Evolutionary conservation across 2,888 invertebrate genomes (phyloP).

Genomic region (Lasioglossum zephyrum): DNA sequence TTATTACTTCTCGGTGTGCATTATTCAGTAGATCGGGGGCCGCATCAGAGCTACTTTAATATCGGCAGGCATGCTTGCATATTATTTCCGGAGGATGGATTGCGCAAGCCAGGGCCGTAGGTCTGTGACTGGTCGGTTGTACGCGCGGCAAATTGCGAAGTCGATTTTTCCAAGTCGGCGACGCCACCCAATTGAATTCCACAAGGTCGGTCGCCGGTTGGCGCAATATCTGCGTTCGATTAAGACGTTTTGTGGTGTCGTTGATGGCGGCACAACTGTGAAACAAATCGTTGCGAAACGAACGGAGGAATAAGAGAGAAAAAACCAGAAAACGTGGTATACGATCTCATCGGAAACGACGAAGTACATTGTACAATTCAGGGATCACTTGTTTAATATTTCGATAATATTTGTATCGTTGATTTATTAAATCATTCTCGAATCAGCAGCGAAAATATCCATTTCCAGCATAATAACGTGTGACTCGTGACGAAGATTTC

Average conservation of each 20-base stretch:
- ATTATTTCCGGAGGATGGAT: conserved; percentile 29
- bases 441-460: not conserved
- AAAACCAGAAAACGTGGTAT: not conserved
- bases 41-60: conserved; percentile 54
- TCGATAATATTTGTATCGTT: not conserved
- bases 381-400: not conserved
- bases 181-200: not conserved
- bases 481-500: not conserved
- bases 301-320: not conserved
- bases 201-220: not conserved
- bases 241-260: conserved; percentile 12
- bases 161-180: conserved; percentile 40
- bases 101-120: not conserved
- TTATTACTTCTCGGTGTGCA: conserved; percentile 53
- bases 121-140: not conserved
- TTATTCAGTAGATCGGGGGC: conserved; percentile 55
- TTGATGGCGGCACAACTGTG: not conserved
- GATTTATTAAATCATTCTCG: not conserved
- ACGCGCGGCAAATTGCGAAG: conserved; percentile 49
- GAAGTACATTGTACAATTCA: not conserved
- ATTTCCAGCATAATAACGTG: not conserved
- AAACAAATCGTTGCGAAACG: not conserved
- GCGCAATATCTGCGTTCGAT: conserved; percentile 33
- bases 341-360: not conserved
- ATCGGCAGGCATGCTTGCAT: conserved; percentile 50